A percentile compares a stretch with the other conserved stretches of the same genome.
Evolutionary conservation across 2,113 vertebrate genomes (phyloP).

Genomic region (Cebus imitator): DNA sequence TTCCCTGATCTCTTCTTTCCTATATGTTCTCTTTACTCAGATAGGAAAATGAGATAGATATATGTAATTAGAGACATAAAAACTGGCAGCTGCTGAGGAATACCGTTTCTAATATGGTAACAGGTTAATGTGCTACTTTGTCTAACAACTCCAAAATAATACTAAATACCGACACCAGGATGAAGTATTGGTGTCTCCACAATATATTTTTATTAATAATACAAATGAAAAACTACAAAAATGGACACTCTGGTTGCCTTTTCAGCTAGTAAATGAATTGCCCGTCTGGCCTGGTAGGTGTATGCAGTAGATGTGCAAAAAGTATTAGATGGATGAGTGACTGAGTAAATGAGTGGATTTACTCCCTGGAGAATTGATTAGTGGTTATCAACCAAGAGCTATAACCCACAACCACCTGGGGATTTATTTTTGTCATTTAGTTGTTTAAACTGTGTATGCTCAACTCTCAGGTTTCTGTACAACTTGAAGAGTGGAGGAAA

Average conservation of each 20-base stretch:
- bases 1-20: not conserved
- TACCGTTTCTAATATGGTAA: not conserved
- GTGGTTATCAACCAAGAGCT: slow-evolving; percentile 5
- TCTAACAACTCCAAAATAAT: not conserved
- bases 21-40: not conserved
- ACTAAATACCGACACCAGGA: not conserved
- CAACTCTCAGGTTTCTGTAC: not conserved
- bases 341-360: slow-evolving; percentile 18
- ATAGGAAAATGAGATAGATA: not conserved
- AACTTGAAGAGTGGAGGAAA: not conserved
- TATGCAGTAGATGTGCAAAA: not conserved
- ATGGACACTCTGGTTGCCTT: not conserved
- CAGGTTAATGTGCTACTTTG: not conserved
- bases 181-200: not conserved
- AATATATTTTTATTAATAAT: not conserved
- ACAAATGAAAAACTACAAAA: slow-evolving; percentile 1
- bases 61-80: not conserved
- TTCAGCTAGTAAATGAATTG: not conserved
- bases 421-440: not conserved
- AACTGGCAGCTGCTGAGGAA: not conserved
- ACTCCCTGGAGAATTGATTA: not conserved
- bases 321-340: not conserved
- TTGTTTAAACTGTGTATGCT: not conserved
- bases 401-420: not conserved
- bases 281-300: not conserved